Evolutionary conservation across 2,888 invertebrate genomes (phyloP), one percentile per base, ranked within the genome.

Genomic region (Nemurella pictetii): DNA sequence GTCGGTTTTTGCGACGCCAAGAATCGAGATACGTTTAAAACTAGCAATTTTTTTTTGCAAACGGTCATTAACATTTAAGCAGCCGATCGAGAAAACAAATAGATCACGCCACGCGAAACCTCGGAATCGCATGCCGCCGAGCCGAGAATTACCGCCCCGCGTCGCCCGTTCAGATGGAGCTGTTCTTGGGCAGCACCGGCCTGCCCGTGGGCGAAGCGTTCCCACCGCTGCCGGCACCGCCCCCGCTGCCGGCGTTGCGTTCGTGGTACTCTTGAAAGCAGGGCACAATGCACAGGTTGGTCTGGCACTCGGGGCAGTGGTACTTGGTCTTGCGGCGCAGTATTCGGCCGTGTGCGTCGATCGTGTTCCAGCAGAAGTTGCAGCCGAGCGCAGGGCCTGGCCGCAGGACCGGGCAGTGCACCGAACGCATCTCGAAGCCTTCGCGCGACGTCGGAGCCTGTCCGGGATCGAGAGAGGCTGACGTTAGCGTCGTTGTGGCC

Each of bases 281-380:
- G 74, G 96, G 96, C 86, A 97, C 97, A 89, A 97, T 96, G 90
- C 97, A 97, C 84, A 97, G 92, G 90, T 97, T 97, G 86, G 95
- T 96, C 90, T 96, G 95, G 90, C 97, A 97, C 90, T 97, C 96
- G 0, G 96, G 96, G 91, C 97, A 97, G 89, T 96, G 96, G 90
- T 96, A 97, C 90, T 97, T 96, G 0, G 97, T 97, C 91, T 97
- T 97, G 86, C 96, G 93, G 80, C 97, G 93, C 83, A 96, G 91
- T 88, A 96, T 96, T 87, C 96, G 92, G 72, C 96, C 96, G 90
- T 95, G 95, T 80, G 93, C 94, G 89, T 97, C 96, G 80, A 96
- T 95, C 0, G 96, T 96, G 90, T 97, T 97, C 97, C 97, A 97
- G 91, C 97, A 97, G 90, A 95, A 96, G 91, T 96, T 96, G 90